Conservation (phyloP, 2,113 vertebrate species). For the Hippotragus niger region DNA sequence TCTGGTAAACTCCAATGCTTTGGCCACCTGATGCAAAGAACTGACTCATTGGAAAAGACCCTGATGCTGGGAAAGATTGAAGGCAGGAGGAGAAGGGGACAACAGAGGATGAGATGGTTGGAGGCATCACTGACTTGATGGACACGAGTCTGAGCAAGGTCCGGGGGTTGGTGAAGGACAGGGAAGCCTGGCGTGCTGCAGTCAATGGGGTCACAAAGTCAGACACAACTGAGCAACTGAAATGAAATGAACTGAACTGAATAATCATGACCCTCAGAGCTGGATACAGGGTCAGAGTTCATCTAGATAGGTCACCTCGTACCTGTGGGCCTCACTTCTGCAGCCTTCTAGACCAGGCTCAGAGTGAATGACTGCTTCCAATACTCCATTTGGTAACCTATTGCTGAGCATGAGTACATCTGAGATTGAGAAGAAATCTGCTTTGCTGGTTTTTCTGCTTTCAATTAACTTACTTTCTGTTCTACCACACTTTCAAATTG, state of each 20-base stretch:
- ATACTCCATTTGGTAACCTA: background rate
- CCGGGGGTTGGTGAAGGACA: background rate
- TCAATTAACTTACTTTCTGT: background rate
- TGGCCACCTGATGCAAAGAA: background rate
- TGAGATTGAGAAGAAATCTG: background rate
- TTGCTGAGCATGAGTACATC: background rate
- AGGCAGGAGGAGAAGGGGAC: background rate
- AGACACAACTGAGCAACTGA: background rate
- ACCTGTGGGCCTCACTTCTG: background rate
- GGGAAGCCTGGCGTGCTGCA: background rate
- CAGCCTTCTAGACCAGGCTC: background rate
- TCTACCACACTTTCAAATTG: background rate
- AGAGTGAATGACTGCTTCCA: background rate
- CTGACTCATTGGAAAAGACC: background rate
- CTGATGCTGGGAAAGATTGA: background rate
- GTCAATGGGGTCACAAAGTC: background rate
- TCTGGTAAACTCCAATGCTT: background rate
- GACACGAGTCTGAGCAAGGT: background rate
- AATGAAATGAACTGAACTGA: background rate
- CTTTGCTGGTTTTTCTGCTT: background rate
- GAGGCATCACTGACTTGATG: background rate
- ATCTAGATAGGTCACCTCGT: background rate
- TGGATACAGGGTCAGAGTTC: background rate
- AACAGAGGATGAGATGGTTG: background rate
- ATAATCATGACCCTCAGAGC: background rate